These are phyloP conservation scores for Drosophila azteca DNA, from an alignment of 1,140 invertebrate species.

Conservation along the genomic window DNA sequence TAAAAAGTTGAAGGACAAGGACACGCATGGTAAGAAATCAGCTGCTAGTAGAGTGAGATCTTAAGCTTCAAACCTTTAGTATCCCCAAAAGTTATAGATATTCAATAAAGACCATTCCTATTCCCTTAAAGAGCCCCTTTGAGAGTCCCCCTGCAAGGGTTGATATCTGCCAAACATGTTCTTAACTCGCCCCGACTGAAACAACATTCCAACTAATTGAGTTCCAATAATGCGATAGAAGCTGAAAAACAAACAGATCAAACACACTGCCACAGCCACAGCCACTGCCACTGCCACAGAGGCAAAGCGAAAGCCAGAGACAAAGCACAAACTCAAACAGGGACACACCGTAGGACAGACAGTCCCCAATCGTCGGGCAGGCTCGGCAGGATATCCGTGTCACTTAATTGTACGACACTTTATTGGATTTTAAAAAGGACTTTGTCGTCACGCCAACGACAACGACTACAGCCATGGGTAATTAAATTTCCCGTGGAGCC, in stretches of 20 bases:
- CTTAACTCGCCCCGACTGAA: slow-evolving; percentile 53
- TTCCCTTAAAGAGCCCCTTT: neutral
- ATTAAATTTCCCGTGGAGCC: slow-evolving; percentile 78
- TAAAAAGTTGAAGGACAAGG: slow-evolving; percentile 8
- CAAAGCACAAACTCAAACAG: slow-evolving; percentile 42
- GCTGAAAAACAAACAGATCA: slow-evolving; percentile 55
- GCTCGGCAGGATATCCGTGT: slow-evolving; percentile 72
- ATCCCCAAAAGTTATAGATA: neutral
- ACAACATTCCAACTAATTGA: slow-evolving; percentile 56
- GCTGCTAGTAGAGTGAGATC: neutral
- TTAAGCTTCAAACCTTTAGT: no score
- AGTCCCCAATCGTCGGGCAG: slow-evolving; percentile 39
- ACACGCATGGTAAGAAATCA: neutral
- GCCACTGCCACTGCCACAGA: neutral
- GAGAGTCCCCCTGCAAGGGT: neutral
- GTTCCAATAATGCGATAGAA: slow-evolving; percentile 43
- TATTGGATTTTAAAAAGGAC: slow-evolving; percentile 80
- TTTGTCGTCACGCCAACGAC: slow-evolving; percentile 48
- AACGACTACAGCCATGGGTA: slow-evolving; percentile 44
- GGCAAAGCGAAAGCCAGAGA: slow-evolving; percentile 12
- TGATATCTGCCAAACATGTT: neutral
- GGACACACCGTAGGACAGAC: slow-evolving; percentile 10
- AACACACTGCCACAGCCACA: neutral
- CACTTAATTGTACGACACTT: slow-evolving; percentile 78
- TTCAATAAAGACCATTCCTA: neutral